Conservation (phyloP, 2,888 invertebrate species). For the Parthenolecanium corni region DNA sequence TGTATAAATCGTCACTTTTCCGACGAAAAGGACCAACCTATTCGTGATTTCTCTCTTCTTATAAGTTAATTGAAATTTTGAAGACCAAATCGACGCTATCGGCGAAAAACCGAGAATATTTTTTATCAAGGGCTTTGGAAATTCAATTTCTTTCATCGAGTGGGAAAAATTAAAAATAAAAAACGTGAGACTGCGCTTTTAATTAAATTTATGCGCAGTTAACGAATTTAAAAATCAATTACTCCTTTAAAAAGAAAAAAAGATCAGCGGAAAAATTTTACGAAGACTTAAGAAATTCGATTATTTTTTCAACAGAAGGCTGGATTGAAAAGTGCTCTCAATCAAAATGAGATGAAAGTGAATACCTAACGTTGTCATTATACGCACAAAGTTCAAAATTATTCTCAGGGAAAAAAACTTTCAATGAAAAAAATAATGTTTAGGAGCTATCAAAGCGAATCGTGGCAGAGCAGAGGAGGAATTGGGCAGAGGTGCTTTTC, state of each 20-base stretch:
- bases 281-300: background rate
- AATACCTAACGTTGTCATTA: too few species aligned
- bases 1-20: too few species aligned
- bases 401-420: too few species aligned
- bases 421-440: too few species aligned
- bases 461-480: too few species aligned
- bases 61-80: background rate
- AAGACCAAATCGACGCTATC: background rate
- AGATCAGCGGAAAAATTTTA: background rate
- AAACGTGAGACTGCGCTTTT: constrained; percentile 1
- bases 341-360: too few species aligned
- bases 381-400: too few species aligned
- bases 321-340: too few species aligned
- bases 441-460: too few species aligned
- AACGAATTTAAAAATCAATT: background rate
- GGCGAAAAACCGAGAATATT: background rate
- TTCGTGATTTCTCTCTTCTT: background rate
- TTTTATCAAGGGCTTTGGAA: background rate
- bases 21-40: too few species aligned
- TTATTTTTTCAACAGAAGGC: too few species aligned
- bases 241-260: background rate
- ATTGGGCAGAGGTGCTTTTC: too few species aligned
- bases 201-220: background rate
- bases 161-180: constrained; percentile 12
- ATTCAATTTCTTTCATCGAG: constrained; percentile 8